These are phyloP conservation scores for Drosophila murphyi DNA, from an alignment of 1,140 invertebrate genomes.

Conservation along the genomic window DNA sequence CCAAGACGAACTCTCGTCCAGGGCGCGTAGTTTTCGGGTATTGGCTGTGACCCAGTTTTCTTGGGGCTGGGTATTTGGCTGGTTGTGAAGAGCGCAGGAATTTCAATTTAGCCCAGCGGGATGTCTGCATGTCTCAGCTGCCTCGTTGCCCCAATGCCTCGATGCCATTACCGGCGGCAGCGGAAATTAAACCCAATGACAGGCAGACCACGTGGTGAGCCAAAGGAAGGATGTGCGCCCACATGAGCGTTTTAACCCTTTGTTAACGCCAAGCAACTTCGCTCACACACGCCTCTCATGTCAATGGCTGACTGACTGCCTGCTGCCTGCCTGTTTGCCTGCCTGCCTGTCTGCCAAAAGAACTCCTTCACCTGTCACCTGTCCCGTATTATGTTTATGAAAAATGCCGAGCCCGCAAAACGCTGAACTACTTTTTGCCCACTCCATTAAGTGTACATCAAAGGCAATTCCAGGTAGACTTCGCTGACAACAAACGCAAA, in stretches of 20 bases:
- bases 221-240: slow-evolving; percentile 29
- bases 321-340: slow-evolving; percentile 9
- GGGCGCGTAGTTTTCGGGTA: slow-evolving; percentile 47
- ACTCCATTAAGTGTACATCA: slow-evolving; percentile 61
- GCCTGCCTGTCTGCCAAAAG: not conserved
- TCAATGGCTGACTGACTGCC: slow-evolving; percentile 4
- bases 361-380: slow-evolving; percentile 55
- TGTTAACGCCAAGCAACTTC: slow-evolving; percentile 42
- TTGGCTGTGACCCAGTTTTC: slow-evolving; percentile 66
- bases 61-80: not conserved
- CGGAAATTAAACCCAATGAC: slow-evolving; percentile 80
- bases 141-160: slow-evolving; percentile 19
- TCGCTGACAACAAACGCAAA: slow-evolving; percentile 21
- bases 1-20: slow-evolving; percentile 56
- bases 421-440: slow-evolving; percentile 42
- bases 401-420: slow-evolving; percentile 47
- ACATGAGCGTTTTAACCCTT: slow-evolving; percentile 63
- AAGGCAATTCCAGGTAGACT: slow-evolving; percentile 63
- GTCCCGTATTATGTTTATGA: slow-evolving; percentile 64
- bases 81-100: slow-evolving; percentile 44
- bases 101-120: slow-evolving; percentile 68
- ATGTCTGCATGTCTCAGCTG: slow-evolving; percentile 46
- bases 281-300: slow-evolving; percentile 35
- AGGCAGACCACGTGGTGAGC: slow-evolving; percentile 49
- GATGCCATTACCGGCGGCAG: slow-evolving; percentile 62